Evolutionary conservation across 2,797 vertebrate genomes (phyloP), one percentile per base, ranked within the genome.

Genomic region (Notolabrus celidotus): DNA sequence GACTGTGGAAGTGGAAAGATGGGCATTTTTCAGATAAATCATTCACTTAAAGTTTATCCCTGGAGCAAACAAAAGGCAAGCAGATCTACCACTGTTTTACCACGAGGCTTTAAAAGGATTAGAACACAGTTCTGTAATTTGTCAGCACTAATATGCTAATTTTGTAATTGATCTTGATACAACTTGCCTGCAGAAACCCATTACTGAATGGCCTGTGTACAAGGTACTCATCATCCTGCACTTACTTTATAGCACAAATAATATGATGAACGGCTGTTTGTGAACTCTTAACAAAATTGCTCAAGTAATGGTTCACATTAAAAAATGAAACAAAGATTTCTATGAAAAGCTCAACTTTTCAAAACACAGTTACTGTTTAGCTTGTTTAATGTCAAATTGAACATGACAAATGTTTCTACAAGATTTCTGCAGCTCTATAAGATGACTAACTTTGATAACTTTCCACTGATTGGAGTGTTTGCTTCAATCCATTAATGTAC

Each of bases 161-260:
- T 82, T 84, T 82, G 64, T 85, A 74, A 87, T 79, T 86, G 75
- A 88, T 89, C 84, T 85, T 82, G 77, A 83, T 90, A 69, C 46
- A 16, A 52, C 73, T 74, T 49, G 78, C 84, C 82, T 65, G 65
- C 56, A 86, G 86, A 85, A 84, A 85, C 63, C 68, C 67, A 87
- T 80, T 81, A 86, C 49, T 43, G 43, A 71, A 60, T 54, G 47
- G 71, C 80, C 63, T 72, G 16, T 71, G 53, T 69, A 63, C 54
- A 77, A 61, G 77, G 67, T 29, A 51, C 72, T 72, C 61, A 56
- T 71, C 59, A 14, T 39, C 46, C 38, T 45, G 52, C 62, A 29
- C 59, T 73, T 61, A 53, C 57, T 67, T 67, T 65, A 15, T 53
- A 53, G 43, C 47, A 57, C n/a, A 54, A 50, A 41, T 31, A 47